Conservation (phyloP, 2,888 invertebrate genomes). For the Tanytarsus gracilentus region DNA sequence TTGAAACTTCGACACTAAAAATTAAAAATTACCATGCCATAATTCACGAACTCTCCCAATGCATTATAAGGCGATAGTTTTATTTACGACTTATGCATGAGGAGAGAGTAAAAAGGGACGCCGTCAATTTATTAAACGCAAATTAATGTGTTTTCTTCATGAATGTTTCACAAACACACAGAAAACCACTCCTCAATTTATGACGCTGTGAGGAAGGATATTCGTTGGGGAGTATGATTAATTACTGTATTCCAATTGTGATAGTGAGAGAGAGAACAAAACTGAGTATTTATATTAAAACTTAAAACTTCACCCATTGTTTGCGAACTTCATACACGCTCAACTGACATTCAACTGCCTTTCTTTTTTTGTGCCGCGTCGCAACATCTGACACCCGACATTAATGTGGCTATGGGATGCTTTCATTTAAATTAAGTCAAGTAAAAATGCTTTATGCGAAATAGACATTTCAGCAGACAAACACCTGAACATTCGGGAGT, state of each 20-base stretch:
- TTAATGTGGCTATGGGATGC: neutral
- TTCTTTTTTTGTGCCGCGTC: neutral
- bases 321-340: no score
- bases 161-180: constrained; percentile 6
- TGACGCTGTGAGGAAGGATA: constrained; percentile 21
- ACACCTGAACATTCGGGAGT: constrained; percentile 13
- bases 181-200: constrained; percentile 24
- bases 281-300: neutral
- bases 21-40: neutral
- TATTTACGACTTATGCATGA: neutral
- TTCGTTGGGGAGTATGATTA: constrained; percentile 23
- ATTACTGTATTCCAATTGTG: constrained; percentile 24
- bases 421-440: constrained; percentile 26
- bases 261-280: constrained; percentile 2
- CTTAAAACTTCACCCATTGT: neutral
- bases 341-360: constrained; percentile 10
- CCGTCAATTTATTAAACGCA: constrained; percentile 3
- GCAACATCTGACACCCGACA: neutral
- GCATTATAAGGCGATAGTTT: no score
- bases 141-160: constrained; percentile 9
- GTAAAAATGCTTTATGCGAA: constrained; percentile 10
- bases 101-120: neutral
- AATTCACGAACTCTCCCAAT: no score
- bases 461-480: constrained; percentile 29
- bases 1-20: neutral